Base-by-base conservation (phyloP, 1,140 invertebrate species). In the Dreissena polymorpha region DNA sequence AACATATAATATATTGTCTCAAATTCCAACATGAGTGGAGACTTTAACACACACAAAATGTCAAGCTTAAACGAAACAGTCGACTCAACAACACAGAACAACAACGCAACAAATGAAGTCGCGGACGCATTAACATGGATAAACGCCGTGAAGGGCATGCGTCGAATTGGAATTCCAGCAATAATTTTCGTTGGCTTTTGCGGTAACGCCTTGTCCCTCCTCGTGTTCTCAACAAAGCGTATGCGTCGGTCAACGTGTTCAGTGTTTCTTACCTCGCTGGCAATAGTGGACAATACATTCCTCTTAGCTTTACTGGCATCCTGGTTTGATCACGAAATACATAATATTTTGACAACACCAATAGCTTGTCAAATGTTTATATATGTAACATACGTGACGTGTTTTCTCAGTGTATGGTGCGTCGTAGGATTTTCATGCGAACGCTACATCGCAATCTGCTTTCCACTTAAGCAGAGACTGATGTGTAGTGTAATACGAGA, bases 401-500 rank as follows among this genome's bases (percentile, higher is more conserved):
- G 86, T 55, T 91, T 88, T 70, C 84, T 91, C 13, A 89, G 88
- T 71, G 89, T 91, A 25, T 91, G 90, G 90, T 87, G 89, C 65
- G 88, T 90, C 0, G 91, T 91, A n/a, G 65, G 80, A 23, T 91
- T 91, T 67, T 91, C 89, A 16, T 8, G 92, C 91, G 64, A 94
- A 92, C 7, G 90, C 16, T 88, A 87, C 73, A 87, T 90, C 50
- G 89, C 86, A 0, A 84, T 91, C 8, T 85, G 88, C 65, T 91
- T 89, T 78, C 90, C 91, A 21, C 82, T 91, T 0, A 82, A 88
- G 23, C 60, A 85, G 23, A 77, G 81, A 25, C 78, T 87, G 2
- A 78, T 91, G 23, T 89, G 88, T 77, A 87, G 87, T 49, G 68
- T 76, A n/a, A 57, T 72, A 18, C 71, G 89, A 12, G 85, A 88